These are phyloP conservation scores for Parotocinclus haroldoi DNA, from an alignment of 2,797 vertebrate genomes.

Conservation along the genomic window DNA sequence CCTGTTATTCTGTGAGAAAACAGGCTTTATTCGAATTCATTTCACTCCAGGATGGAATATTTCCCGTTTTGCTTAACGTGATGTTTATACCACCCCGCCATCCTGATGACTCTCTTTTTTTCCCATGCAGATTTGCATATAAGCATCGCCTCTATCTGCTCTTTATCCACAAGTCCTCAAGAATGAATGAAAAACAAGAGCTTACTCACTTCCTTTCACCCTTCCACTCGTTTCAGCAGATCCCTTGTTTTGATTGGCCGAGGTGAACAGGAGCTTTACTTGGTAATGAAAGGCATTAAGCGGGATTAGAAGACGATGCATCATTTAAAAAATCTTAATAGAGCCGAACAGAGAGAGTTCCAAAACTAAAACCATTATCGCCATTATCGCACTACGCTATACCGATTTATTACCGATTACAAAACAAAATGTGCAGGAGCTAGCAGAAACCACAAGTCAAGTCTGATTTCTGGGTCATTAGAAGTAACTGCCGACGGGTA, in stretches of 20 bases:
- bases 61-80: too few relatives aligned
- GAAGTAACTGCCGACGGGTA: too few relatives aligned
- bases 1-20: too few relatives aligned
- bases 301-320: neutral
- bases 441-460: too few relatives aligned
- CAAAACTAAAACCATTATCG: neutral
- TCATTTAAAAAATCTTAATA: constrained; percentile 5
- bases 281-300: neutral
- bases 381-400: neutral
- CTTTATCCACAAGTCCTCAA: neutral
- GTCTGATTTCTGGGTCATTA: too few relatives aligned
- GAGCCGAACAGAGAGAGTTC: neutral
- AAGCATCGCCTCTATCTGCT: neutral
- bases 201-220: constrained; percentile 5
- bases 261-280: constrained; percentile 1
- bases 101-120: too few relatives aligned
- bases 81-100: too few relatives aligned
- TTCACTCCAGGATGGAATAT: too few relatives aligned
- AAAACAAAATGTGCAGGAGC: too few relatives aligned
- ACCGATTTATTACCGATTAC: neutral
- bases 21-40: too few relatives aligned
- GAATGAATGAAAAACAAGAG: constrained; percentile 12
- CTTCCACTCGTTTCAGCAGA: constrained; percentile 2
- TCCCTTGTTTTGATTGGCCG: neutral
- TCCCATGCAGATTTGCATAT: too few relatives aligned